phyloP scores from a whole-genome alignment of 2,113 vertebrate species.

The Ailuropoda melanoleuca region DNA sequence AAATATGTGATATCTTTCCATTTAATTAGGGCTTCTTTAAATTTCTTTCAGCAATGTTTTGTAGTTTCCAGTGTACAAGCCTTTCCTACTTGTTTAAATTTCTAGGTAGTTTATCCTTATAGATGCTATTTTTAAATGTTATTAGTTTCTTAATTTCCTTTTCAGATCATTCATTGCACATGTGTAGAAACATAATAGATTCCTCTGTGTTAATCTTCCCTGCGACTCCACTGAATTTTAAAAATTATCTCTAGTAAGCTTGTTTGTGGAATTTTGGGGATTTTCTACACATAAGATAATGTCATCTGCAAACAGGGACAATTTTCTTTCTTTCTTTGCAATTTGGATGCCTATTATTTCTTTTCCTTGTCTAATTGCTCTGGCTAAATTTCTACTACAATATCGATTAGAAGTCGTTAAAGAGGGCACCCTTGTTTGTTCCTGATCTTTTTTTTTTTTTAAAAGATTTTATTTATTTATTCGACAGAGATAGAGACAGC shows the following conservation, averaged over 20 bases:
- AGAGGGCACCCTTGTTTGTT: not conserved
- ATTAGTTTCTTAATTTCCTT: not conserved
- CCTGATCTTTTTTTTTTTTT: too few relatives aligned
- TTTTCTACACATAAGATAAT: not conserved
- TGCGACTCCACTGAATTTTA: not conserved
- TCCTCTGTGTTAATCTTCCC: not conserved
- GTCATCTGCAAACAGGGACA: not conserved
- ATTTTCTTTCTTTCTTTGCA: slow-evolving; percentile 4
- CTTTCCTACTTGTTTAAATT: not conserved
- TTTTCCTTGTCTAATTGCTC: not conserved
- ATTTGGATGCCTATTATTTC: not conserved
- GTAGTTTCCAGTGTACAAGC: not conserved
- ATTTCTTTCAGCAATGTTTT: not conserved
- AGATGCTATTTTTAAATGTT: not conserved
- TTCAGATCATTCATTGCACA: not conserved
- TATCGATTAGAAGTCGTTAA: not conserved
- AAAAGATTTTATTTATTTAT: too few relatives aligned
- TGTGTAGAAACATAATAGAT: not conserved
- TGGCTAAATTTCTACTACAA: not conserved
- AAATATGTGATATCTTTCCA: not conserved
- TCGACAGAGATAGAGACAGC: too few relatives aligned
- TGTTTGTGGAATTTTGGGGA: not conserved
- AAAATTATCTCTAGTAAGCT: not conserved
- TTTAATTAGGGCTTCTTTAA: slow-evolving; percentile 2
- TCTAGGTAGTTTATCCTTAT: slow-evolving; percentile 13